A percentile compares a stretch with the other conserved stretches of the same genome.
These are phyloP conservation scores for Leptinotarsa lineolata DNA, from an alignment of 1,140 invertebrate genomes.

Conservation along the genomic window DNA sequence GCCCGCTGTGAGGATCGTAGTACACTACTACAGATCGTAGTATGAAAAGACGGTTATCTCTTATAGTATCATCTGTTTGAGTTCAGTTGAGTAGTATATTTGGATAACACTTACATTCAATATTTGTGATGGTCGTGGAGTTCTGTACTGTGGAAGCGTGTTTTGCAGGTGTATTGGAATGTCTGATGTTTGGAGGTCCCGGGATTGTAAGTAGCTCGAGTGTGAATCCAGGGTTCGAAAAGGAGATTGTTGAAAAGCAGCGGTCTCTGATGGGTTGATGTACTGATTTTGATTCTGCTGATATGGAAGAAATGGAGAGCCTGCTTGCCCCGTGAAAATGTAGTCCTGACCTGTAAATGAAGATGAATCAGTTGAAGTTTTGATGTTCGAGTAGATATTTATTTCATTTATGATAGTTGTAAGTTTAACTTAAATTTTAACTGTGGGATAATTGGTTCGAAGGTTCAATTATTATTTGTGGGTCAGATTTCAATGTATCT, in stretches of 20 bases:
- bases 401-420: background rate
- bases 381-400: background rate
- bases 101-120: constrained; percentile 7
- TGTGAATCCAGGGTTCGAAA: background rate
- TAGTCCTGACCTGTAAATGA: constrained; percentile 32
- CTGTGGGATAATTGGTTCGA: background rate
- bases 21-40: too few relatives aligned
- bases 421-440: background rate
- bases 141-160: constrained; percentile 51
- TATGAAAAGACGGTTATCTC: too few relatives aligned
- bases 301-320: background rate
- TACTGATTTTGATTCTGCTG: constrained; percentile 17
- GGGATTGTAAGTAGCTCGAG: constrained; percentile 29
- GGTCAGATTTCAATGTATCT: background rate
- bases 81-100: too few relatives aligned
- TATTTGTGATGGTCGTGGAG: constrained; percentile 20
- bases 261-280: constrained; percentile 17
- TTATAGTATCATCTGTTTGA: too few relatives aligned
- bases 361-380: background rate
- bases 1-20: too few relatives aligned
- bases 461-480: background rate
- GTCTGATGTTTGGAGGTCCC: constrained; percentile 52
- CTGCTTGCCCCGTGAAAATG: constrained; percentile 7
- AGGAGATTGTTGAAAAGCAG: constrained; percentile 20
- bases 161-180: constrained; percentile 50